Conservation (phyloP, 2,797 vertebrate genomes). For the Hylomyscus alleni region DNA sequence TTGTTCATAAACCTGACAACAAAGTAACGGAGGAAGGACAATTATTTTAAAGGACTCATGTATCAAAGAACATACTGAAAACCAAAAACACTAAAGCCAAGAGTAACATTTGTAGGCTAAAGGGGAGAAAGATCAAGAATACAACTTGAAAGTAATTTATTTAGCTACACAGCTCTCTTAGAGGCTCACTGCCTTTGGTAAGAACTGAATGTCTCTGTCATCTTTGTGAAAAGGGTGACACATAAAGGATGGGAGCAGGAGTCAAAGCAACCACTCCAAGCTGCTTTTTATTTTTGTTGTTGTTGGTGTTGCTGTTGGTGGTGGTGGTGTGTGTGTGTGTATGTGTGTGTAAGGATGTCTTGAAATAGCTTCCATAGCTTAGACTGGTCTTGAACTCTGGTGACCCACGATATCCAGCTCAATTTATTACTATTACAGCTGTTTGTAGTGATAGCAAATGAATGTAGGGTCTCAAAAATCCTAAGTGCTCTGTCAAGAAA, state of each 20-base stretch:
- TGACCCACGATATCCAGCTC: not conserved
- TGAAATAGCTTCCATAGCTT: not conserved
- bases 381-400: not conserved
- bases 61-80: constrained; percentile 1
- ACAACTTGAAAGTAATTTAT: not conserved
- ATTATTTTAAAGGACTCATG: not conserved
- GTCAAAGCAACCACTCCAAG: not conserved
- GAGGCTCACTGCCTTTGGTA: not conserved
- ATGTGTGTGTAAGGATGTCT: not conserved
- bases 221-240: not conserved
- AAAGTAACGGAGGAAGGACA: not conserved
- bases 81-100: not conserved
- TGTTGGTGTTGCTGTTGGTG: no score
- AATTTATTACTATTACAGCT: not conserved
- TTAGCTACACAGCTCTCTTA: not conserved
- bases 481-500: no score
- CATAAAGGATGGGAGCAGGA: not conserved
- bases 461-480: not conserved
- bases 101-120: not conserved
- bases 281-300: not conserved
- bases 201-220: not conserved
- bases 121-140: constrained; percentile 34
- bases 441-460: not conserved
- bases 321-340: no score
- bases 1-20: constrained; percentile 11